Evolutionary conservation across 2,797 vertebrate species (phyloP), one percentile per base, ranked within the genome.

Genomic region (Syndactyla subalaris): DNA sequence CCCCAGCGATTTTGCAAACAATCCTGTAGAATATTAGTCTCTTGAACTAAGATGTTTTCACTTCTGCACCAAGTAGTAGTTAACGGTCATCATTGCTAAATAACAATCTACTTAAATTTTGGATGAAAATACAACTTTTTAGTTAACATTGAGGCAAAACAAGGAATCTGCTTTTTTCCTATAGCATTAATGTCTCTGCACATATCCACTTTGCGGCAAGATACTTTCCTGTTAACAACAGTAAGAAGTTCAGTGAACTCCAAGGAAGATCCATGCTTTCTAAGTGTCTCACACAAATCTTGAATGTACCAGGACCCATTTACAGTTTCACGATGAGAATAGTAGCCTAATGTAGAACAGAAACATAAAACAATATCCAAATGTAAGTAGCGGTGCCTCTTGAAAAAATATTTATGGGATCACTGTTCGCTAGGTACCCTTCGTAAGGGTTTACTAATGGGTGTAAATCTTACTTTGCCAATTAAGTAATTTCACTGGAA

Each of bases 141-240:
- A 29, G 99, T 99, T 86, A 99, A 97, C 99, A 99, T 99, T 3
- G 99, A 99, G 21, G 98, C 98, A 94, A 99, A 99, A 94, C 99
- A 99, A 41, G 99, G 99, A 11, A 99, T 98, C 97, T 99, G 99
- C 91, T 99, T 99, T 96, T 99, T 99, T 41, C 99, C 99, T 13
- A 99, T 97, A 15, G 98, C 97, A 0, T 14, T 96, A 1, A 3
- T 81, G 66, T 99, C 98, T 7, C 0, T 95, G 90, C 96, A 95
- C 4, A 63, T 41, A 12, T 71, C 96, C 12, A 99, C 99, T 5
- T 73, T 98, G 88, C 99, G 98, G 85, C 97, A 94, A 0, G 99
- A 98, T 57, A 99, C 99, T 76, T 98, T 99, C 92, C 99, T 98
- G 97, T 99, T 99, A 80, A 99, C 99, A 23, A 99, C 88, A 0